These are phyloP conservation scores for Phataginus tricuspis DNA, from an alignment of 2,797 vertebrate genomes.

Conservation along the genomic window DNA sequence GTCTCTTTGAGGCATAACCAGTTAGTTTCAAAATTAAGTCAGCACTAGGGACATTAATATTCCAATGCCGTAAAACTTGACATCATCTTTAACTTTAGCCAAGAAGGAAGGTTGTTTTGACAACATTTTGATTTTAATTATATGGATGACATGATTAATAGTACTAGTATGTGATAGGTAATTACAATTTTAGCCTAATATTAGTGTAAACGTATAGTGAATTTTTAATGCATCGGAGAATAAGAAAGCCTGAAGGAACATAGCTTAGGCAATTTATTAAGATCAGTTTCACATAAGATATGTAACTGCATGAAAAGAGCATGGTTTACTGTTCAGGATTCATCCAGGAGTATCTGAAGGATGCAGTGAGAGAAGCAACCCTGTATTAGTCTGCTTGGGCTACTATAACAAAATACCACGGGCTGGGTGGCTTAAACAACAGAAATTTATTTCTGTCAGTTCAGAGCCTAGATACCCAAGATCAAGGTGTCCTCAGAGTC, in stretches of 20 bases:
- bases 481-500: not conserved
- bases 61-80: not conserved
- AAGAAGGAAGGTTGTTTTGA: conserved; percentile 44
- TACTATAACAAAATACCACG: not conserved
- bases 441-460: not conserved
- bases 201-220: conserved; percentile 11
- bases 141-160: conserved; percentile 10
- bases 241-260: not conserved
- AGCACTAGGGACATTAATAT: not conserved
- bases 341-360: not conserved
- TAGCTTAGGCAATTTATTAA: not conserved
- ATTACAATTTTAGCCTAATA: not conserved
- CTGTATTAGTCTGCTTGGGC: not conserved
- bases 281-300: not conserved
- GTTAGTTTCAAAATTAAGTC: conserved; percentile 34
- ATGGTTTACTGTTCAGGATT: not conserved
- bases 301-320: not conserved
- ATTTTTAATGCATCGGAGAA: conserved; percentile 26
- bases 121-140: conserved; percentile 47
- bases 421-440: not conserved
- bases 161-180: not conserved
- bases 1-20: not conserved
- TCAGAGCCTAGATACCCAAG: not conserved
- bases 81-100: not conserved
- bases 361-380: not conserved